Evolutionary conservation across 2,888 invertebrate species (phyloP).

Genomic region (Agrotis exclamationis): DNA sequence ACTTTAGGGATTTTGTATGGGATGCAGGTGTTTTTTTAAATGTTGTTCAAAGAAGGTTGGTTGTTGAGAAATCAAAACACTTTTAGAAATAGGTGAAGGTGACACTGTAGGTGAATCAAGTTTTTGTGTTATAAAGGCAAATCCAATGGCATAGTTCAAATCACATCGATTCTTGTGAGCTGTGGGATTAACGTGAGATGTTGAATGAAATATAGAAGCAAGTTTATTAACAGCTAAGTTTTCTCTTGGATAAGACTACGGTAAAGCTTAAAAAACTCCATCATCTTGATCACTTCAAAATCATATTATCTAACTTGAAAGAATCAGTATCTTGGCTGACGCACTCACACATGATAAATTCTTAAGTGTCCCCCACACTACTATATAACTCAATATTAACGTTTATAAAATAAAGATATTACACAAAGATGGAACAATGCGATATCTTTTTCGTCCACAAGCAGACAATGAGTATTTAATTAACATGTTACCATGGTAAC

Average conservation of each 20-base stretch:
- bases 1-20: slow-evolving; percentile 36
- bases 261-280: too few species aligned
- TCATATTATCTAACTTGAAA: too few species aligned
- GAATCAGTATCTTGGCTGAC: too few species aligned
- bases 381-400: too few species aligned
- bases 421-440: background rate
- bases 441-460: slow-evolving; percentile 16
- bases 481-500: slow-evolving; percentile 26
- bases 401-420: too few species aligned
- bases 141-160: background rate
- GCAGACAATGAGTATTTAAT: slow-evolving; percentile 40
- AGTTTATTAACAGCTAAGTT: too few species aligned
- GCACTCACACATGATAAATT: too few species aligned
- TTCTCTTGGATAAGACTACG: too few species aligned
- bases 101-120: background rate
- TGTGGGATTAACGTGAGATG: too few species aligned
- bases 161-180: background rate
- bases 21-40: slow-evolving; percentile 45
- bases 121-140: background rate
- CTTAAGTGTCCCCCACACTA: too few species aligned
- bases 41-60: slow-evolving; percentile 20
- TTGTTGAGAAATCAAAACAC: slow-evolving; percentile 8
- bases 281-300: too few species aligned
- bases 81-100: background rate
- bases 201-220: too few species aligned